Conservation (phyloP, 2,888 invertebrate species). For the Ephialtes manifestator region DNA sequence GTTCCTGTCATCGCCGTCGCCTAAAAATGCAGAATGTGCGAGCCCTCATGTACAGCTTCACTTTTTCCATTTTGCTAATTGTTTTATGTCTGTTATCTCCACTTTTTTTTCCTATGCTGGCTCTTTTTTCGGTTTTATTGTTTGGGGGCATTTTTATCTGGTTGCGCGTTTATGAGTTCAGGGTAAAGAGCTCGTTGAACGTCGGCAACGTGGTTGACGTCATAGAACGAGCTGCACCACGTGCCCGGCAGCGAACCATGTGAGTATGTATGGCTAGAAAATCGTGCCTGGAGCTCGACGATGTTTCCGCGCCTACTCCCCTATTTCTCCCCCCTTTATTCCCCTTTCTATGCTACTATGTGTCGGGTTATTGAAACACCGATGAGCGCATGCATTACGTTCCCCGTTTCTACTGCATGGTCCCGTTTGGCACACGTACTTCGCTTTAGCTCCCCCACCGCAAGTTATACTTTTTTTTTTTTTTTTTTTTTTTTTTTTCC, state of each 20-base stretch:
- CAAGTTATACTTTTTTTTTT: slow-evolving; percentile 46
- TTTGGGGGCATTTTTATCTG: slow-evolving; percentile 6
- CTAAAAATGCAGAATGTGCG: background rate
- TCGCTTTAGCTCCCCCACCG: background rate
- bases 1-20: background rate
- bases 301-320: background rate
- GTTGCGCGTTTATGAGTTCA: background rate
- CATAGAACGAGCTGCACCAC: slow-evolving; percentile 21
- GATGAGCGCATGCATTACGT: slow-evolving; percentile 48
- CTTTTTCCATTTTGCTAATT: slow-evolving; percentile 33
- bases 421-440: slow-evolving; percentile 58
- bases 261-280: slow-evolving; percentile 5
- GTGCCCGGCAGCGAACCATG: slow-evolving; percentile 1
- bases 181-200: slow-evolving; percentile 8
- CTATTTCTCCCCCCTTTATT: background rate
- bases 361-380: slow-evolving; percentile 57
- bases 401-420: slow-evolving; percentile 61
- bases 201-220: slow-evolving; percentile 20
- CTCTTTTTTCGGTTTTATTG: slow-evolving; percentile 34
- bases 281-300: background rate
- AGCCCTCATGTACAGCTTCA: background rate
- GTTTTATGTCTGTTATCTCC: slow-evolving; percentile 47
- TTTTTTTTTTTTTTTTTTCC: slow-evolving; percentile 12
- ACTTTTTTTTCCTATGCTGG: slow-evolving; percentile 13
- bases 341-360: background rate